These are phyloP conservation scores for Rousettus madagascariensis DNA, from an alignment of 2,797 vertebrate genomes.

Conservation along the genomic window DNA sequence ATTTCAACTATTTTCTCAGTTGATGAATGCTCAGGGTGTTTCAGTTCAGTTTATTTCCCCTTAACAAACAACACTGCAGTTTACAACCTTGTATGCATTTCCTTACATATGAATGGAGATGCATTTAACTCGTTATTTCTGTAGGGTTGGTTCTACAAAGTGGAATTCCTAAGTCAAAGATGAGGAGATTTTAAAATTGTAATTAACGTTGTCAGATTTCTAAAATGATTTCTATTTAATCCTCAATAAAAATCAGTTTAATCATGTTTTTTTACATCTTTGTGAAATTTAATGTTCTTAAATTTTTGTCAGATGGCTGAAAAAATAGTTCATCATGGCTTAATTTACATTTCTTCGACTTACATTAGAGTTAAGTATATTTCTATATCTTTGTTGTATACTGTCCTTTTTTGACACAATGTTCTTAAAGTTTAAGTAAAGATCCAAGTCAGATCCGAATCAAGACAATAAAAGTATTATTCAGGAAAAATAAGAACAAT, in stretches of 20 bases:
- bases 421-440: not conserved
- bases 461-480: not conserved
- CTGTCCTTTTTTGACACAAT: not conserved
- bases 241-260: not conserved
- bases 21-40: not conserved
- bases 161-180: not conserved
- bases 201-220: not conserved
- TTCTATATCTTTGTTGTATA: not conserved
- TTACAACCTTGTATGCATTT: not conserved
- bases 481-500: not conserved
- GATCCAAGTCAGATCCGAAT: not conserved
- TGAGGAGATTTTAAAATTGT: not conserved
- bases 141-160: not conserved
- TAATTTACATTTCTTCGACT: not conserved
- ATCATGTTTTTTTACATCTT: not conserved
- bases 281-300: not conserved
- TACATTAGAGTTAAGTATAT: not conserved
- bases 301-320: slow-evolving; percentile 11
- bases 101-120: not conserved
- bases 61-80: not conserved
- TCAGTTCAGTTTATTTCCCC: not conserved
- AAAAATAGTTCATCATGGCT: not conserved
- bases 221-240: not conserved
- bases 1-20: not conserved
- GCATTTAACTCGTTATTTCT: slow-evolving; percentile 2